Percentiles rank a stretch among this genome's conserved stretches.
phyloP scores from a whole-genome alignment of 2,888 invertebrate genomes.

The Pachliopta kotzebuea region DNA sequence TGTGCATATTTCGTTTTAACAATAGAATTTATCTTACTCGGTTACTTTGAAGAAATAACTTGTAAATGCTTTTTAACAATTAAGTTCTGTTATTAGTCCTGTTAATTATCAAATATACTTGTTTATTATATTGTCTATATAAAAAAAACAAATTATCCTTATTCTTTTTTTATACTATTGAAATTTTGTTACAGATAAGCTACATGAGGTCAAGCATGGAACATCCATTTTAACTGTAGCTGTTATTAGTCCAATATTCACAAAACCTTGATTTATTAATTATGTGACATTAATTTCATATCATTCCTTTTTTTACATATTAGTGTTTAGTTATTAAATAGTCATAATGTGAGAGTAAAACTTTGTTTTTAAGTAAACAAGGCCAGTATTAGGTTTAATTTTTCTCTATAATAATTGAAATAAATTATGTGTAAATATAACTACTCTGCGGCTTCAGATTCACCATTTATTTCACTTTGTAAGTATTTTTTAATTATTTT shows the following conservation, averaged over 20 bases:
- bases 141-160: too few relatives aligned
- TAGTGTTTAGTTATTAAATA: slow-evolving; percentile 15
- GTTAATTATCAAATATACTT: too few relatives aligned
- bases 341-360: slow-evolving; percentile 27
- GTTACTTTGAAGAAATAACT: background rate
- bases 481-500: slow-evolving; percentile 21
- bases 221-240: background rate
- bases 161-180: background rate
- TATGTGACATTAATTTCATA: slow-evolving; percentile 21
- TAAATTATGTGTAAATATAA: slow-evolving; percentile 22
- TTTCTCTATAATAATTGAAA: slow-evolving; percentile 2
- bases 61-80: background rate
- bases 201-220: slow-evolving; percentile 5
- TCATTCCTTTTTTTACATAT: slow-evolving; percentile 9
- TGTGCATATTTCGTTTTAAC: background rate
- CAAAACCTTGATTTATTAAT: slow-evolving; percentile 7
- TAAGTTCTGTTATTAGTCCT: too few relatives aligned
- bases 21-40: background rate
- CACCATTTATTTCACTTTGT: slow-evolving; percentile 21
- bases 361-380: slow-evolving; percentile 31
- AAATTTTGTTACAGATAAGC: slow-evolving; percentile 28
- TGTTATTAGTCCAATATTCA: background rate
- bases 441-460: slow-evolving; percentile 22
- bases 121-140: too few relatives aligned
- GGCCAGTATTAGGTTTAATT: slow-evolving; percentile 53